A percentile compares a stretch with the other conserved stretches of the same genome.
Conservation (phyloP, 2,113 vertebrate species). For the Trogon surrucura region DNA sequence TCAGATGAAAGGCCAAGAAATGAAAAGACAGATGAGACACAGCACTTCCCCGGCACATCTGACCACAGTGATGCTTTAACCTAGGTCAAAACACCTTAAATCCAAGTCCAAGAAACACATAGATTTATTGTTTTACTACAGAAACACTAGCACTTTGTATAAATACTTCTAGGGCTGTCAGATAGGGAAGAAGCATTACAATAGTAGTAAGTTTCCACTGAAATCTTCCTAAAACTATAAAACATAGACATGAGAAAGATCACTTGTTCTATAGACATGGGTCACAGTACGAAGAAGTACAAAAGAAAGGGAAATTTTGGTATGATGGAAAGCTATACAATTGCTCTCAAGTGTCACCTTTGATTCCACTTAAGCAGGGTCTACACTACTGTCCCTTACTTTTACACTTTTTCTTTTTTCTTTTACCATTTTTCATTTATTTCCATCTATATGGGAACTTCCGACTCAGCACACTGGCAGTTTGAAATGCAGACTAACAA, state of each 20-base stretch:
- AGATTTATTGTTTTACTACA: background rate
- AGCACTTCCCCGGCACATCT: background rate
- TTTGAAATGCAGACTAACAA: background rate
- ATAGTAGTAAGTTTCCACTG: background rate
- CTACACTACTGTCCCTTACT: background rate
- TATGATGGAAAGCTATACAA: background rate
- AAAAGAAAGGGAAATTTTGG: background rate
- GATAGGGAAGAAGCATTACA: background rate
- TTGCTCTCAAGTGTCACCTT: background rate
- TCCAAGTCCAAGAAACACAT: background rate
- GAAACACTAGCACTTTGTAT: background rate
- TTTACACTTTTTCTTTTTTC: background rate
- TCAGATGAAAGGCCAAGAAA: background rate
- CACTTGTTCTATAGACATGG: background rate
- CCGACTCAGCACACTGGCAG: accelerated
- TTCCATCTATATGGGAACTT: background rate
- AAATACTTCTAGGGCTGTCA: background rate
- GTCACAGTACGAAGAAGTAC: background rate
- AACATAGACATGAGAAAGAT: background rate
- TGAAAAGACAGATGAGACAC: background rate
- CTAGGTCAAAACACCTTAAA: background rate
- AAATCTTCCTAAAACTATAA: background rate
- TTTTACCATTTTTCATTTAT: background rate
- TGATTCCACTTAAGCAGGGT: background rate
- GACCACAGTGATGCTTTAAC: background rate